Percentiles rank a stretch among this genome's conserved stretches.
Evolutionary conservation across 2,888 invertebrate genomes (phyloP).

Genomic region (Lottia scabra): DNA sequence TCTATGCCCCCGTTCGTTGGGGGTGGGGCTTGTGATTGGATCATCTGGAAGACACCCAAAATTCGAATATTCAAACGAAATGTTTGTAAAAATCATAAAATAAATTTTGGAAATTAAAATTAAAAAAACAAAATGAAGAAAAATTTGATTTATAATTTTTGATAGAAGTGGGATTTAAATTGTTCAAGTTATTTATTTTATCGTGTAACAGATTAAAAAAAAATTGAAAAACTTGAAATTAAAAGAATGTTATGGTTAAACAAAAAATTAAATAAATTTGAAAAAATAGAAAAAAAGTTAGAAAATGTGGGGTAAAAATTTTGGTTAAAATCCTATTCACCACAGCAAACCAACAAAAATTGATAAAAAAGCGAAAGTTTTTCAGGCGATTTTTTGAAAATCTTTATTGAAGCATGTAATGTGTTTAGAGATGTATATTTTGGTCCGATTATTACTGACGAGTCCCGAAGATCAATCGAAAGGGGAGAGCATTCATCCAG

Average conservation of each 20-base stretch:
- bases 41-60: constrained; percentile 38
- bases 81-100: too few relatives aligned
- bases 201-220: background rate
- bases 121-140: too few relatives aligned
- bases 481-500: too few relatives aligned
- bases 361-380: background rate
- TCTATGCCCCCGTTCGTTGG: constrained; percentile 33
- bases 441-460: too few relatives aligned
- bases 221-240: background rate
- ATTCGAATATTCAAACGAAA: constrained; percentile 12
- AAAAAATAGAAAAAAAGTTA: background rate
- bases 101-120: too few relatives aligned
- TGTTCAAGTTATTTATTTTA: too few relatives aligned
- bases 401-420: background rate
- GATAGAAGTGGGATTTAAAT: too few relatives aligned
- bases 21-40: constrained; percentile 34
- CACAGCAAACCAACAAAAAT: constrained; percentile 1
- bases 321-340: constrained; percentile 1
- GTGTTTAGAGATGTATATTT: too few relatives aligned
- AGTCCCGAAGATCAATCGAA: too few relatives aligned
- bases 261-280: background rate
- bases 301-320: too few relatives aligned
- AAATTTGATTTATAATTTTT: too few relatives aligned
- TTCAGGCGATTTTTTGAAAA: constrained; percentile 1
- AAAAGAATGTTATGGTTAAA: background rate